Evolutionary conservation across 2,797 vertebrate species (phyloP).

Genomic region (Bovichtus variegatus): DNA sequence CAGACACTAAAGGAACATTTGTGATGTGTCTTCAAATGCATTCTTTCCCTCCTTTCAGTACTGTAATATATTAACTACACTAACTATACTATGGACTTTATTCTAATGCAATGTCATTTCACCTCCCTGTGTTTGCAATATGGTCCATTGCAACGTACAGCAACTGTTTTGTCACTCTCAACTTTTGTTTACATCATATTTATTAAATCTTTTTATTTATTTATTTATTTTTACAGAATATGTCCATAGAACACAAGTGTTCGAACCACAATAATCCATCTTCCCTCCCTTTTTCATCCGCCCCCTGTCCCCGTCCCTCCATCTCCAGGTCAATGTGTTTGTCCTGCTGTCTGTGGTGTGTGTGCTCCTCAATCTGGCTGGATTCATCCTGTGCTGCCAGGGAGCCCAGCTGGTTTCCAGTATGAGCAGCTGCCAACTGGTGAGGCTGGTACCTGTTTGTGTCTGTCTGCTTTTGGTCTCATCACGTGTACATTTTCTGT

Average conservation of each 20-base stretch:
- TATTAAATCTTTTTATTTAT: not conserved
- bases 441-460: slow-evolving; percentile 75
- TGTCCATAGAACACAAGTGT: not conserved
- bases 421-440: slow-evolving; percentile 88
- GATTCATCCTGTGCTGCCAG: slow-evolving; percentile 91
- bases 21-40: not conserved
- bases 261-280: slow-evolving; percentile 23
- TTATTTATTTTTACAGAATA: not conserved
- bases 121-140: not conserved
- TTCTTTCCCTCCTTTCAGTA: not conserved
- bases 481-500: not conserved
- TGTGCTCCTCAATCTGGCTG: slow-evolving; percentile 89
- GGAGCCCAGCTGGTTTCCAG: slow-evolving; percentile 89
- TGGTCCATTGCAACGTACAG: not conserved
- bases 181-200: slow-evolving; percentile 2
- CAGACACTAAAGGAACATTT: not conserved
- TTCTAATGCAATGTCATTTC: not conserved
- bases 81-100: no score
- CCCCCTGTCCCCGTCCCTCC: slow-evolving; percentile 1
- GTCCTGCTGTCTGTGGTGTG: slow-evolving; percentile 89
- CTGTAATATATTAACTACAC: no score
- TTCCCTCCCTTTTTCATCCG: slow-evolving; percentile 7
- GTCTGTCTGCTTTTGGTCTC: not conserved
- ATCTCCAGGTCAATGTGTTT: slow-evolving; percentile 89
- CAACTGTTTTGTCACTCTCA: not conserved